phyloP scores from a whole-genome alignment of 2,888 invertebrate species.

The Opisthograptis luteolata region DNA sequence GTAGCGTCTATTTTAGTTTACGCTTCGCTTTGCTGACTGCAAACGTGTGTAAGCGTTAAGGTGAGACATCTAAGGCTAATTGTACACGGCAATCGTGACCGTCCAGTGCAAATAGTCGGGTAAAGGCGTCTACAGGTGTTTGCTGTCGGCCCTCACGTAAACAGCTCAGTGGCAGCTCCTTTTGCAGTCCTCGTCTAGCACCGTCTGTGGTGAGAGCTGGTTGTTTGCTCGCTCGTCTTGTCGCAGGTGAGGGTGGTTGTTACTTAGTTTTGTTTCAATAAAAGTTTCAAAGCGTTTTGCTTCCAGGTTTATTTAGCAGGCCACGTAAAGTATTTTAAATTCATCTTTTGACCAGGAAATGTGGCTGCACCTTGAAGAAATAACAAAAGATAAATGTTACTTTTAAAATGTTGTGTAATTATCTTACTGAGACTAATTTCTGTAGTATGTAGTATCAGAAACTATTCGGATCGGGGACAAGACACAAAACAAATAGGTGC shows the following conservation, averaged over 20 bases:
- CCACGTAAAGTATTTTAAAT: too few relatives aligned
- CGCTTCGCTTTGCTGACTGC: slow-evolving; percentile 20
- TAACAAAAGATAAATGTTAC: too few relatives aligned
- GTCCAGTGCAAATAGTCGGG: slow-evolving; percentile 72
- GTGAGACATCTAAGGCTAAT: slow-evolving; percentile 74
- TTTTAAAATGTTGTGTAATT: too few relatives aligned
- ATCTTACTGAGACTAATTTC: too few relatives aligned
- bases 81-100: slow-evolving; percentile 72
- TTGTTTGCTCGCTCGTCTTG: slow-evolving; percentile 28
- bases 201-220: slow-evolving; percentile 24
- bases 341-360: too few relatives aligned
- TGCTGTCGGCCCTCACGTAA: slow-evolving; percentile 78
- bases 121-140: slow-evolving; percentile 74
- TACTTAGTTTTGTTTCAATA: neutral
- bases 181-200: slow-evolving; percentile 45
- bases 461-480: too few relatives aligned
- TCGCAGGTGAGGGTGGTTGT: slow-evolving; percentile 8
- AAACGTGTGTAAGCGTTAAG: slow-evolving; percentile 51
- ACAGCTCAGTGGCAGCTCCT: slow-evolving; percentile 69
- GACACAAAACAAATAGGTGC: too few relatives aligned
- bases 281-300: neutral
- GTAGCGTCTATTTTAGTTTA: slow-evolving; percentile 27
- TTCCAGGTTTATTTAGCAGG: neutral
- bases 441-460: too few relatives aligned
- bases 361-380: too few relatives aligned